Evolutionary conservation across 2,113 vertebrate genomes (phyloP), one percentile per base, ranked within the genome.

Genomic region (Triplophysa rosa): DNA sequence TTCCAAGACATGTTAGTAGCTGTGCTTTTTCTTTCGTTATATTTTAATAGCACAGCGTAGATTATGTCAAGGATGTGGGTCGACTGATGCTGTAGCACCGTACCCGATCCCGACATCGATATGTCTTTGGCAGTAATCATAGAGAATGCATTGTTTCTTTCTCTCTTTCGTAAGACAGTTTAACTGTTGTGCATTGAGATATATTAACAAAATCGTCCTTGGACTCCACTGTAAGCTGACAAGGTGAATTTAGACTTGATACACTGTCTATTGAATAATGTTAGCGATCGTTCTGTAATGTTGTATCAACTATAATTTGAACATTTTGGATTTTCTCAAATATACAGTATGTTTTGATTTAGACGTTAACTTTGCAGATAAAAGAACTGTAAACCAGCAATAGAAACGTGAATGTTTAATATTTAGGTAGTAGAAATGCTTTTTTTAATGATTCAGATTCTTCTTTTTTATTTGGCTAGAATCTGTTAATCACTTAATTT

Each of bases 231-330:
- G 40, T 92, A 93, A 90, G 81, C 87, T 84, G 91, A 92, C 92
- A 88, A 89, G 87, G 89, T 90, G 88, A 86, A 88, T 91, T 93
- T 90, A 92, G 93, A 93, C 89, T 92, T 90, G 89, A 91, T 92
- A 92, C 91, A 87, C 86, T 80, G 90, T 94, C 92, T 91, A 89
- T 90, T 89, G 92, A 92, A 92, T 89, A 93, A 92, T 90, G 91
- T 92, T 94, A 95, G 95, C 90, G 93, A 92, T 93, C 94, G 89
- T 92, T 93, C 93, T 92, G 95, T 97, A 95, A 95, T 89, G 95
- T 95, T 95, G 95, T 96, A 96, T 96, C 95, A 96, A 95, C 95
- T 95, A 90, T 91, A 89, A 95, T 93, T 82, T 91, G 87, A 93
- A 92, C 90, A 92, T 87, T 93, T 89, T 92, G 90, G 92, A 93